Evolutionary conservation across 2,888 invertebrate species (phyloP).

Genomic region (Tipula confusa): DNA sequence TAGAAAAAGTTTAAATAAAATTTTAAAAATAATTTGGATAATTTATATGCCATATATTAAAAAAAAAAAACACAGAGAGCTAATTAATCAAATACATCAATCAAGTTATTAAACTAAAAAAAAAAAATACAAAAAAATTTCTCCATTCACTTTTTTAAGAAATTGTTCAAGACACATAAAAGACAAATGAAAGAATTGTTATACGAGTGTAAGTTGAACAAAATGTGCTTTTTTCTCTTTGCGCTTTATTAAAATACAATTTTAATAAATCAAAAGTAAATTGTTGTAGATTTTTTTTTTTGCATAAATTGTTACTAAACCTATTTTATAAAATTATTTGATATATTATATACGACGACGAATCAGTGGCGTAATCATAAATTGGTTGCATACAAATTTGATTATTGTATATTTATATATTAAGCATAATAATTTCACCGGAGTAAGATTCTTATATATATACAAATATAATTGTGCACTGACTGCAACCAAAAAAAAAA

Average conservation of each 20-base stretch:
- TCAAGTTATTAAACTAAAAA: constrained; percentile 14
- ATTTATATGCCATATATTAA: background rate
- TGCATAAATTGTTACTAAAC: background rate
- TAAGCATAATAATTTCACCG: background rate
- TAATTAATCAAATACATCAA: constrained; percentile 20
- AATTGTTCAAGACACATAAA: background rate
- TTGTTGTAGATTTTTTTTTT: background rate
- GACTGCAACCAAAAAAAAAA: background rate
- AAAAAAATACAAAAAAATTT: background rate
- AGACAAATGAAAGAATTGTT: background rate
- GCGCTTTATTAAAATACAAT: background rate
- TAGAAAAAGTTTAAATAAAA: background rate
- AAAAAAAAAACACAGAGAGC: background rate
- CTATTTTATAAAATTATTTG: background rate
- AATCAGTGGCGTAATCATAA: background rate
- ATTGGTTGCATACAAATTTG: background rate
- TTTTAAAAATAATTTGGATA: constrained; percentile 12
- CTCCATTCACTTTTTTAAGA: constrained; percentile 25
- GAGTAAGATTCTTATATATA: background rate
- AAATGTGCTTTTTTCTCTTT: constrained; percentile 1
- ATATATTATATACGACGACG: background rate
- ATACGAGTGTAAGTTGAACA: background rate
- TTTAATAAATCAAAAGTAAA: background rate
- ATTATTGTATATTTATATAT: too few relatives aligned
- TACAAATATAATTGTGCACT: background rate